These are phyloP conservation scores for Melanaphis sacchari DNA, from an alignment of 1,140 invertebrate genomes.

Conservation along the genomic window DNA sequence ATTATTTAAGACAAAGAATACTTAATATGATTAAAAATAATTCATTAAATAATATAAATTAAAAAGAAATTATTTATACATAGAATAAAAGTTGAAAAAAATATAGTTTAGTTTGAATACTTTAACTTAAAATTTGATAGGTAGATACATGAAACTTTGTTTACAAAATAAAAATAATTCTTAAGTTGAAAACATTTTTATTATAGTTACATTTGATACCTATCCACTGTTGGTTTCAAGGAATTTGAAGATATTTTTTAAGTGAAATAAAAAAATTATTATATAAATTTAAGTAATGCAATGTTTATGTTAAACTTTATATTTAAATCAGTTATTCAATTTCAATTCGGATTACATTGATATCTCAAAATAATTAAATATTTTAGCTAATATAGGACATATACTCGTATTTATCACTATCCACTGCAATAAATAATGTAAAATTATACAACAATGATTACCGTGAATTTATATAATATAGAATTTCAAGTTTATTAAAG, in stretches of 20 bases:
- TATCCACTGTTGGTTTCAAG: not conserved
- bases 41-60: not conserved
- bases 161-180: not conserved
- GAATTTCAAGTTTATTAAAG: not conserved
- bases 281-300: not conserved
- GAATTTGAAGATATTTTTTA: not conserved
- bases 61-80: not conserved
- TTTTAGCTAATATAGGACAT: not conserved
- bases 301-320: not conserved
- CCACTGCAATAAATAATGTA: not conserved
- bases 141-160: no score
- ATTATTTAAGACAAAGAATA: not conserved
- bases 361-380: not conserved
- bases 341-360: not conserved
- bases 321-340: not conserved
- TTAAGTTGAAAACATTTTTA: not conserved
- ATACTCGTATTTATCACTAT: not conserved
- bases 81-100: no score
- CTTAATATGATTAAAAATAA: not conserved
- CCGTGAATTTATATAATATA: not conserved
- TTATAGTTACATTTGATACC: no score
- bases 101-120: not conserved
- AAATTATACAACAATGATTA: not conserved
- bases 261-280: not conserved
- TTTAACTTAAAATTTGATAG: not conserved